A percentile compares a stretch with the other conserved stretches of the same genome.
Evolutionary conservation across 2,888 invertebrate genomes (phyloP).

Genomic region (Drosophila borealis): DNA sequence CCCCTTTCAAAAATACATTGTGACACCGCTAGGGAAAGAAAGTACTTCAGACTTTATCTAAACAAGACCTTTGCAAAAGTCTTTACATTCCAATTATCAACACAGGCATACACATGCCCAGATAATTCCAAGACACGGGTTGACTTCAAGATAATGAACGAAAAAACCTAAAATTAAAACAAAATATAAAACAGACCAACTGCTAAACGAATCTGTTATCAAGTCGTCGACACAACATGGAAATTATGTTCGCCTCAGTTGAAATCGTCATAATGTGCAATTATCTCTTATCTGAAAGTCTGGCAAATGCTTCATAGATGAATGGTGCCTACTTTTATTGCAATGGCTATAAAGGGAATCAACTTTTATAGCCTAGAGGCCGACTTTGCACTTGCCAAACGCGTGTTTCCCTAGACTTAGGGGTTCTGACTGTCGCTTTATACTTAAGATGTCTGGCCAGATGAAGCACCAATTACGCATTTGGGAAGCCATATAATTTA

Average conservation of each 20-base stretch:
- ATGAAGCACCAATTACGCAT: conserved; percentile 39
- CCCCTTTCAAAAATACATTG: not conserved
- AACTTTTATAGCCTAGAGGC: conserved; percentile 63
- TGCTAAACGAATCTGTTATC: conserved; percentile 42
- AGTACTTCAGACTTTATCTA: conserved; percentile 53
- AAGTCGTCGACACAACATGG: conserved; percentile 55
- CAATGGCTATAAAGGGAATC: conserved; percentile 66
- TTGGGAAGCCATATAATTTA: conserved; percentile 37
- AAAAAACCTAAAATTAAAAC: conserved; percentile 2
- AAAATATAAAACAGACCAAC: conserved; percentile 5
- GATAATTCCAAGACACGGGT: conserved; percentile 40
- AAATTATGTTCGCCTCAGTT: conserved; percentile 50
- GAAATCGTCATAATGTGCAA: conserved; percentile 57
- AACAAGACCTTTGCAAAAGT: conserved; percentile 42
- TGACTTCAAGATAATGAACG: conserved; percentile 37
- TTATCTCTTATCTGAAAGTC: conserved; percentile 58
- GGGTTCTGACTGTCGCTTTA: conserved; percentile 24
- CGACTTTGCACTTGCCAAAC: conserved; percentile 74
- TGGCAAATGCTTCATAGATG: conserved; percentile 62
- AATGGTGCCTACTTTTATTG: conserved; percentile 69
- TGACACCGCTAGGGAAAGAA: conserved; percentile 46
- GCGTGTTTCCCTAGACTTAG: conserved; percentile 59
- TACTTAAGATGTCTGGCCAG: conserved; percentile 31
- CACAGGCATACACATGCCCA: conserved; percentile 39
- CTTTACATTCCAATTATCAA: conserved; percentile 46